Base-by-base conservation (phyloP, 2,888 invertebrate genomes). In the Ramazzottius varieornatus region DNA sequence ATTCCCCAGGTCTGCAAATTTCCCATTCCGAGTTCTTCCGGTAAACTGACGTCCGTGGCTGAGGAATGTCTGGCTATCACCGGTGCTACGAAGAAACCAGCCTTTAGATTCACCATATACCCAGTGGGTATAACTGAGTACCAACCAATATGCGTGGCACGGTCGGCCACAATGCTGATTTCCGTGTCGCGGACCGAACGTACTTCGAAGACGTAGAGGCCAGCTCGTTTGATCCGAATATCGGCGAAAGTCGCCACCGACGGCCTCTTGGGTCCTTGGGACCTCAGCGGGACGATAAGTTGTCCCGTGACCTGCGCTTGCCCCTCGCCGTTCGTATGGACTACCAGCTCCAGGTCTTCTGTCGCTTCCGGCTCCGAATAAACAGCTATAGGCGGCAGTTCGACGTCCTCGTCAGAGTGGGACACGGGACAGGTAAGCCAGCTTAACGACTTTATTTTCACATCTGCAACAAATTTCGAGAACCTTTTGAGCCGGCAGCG, bases 381-480 rank as follows among this genome's bases (percentile, higher is more conserved):
- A 20, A 40, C 40, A 20, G 40, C 8, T 8, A 40, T 40, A 20
- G 40, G 13, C 13, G 40, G 40, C 40, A 40, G 40, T 20, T 8
- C 13, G 13, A 20, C 40, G 40, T 40, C 20, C 40, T 40, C 40
- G 13, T 65, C 65, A 1, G n/a, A n/a, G 29, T 33, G 46, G 2
- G 33, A 32, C 63, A 68, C 65, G 29, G 65, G 67, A 32, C 66
- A 67, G 33, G 67, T 66, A 34, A 65, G 67, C 65, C 40, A 66
- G 63, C 65, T 65, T 20, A 63, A n/a, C 65, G 66, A 65, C 20
- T 40, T 40, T 8, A 40, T 20, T 8, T 20, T 20, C 13, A 40
- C 40, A 40, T 20, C 40, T 40, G 40, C 40, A 8, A 20, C 8
- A 40, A 13, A 40, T 8, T 40, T 20, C 40, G 40, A 13, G 40